Percentiles rank a stretch among this genome's conserved stretches.
These are phyloP conservation scores for Coleophora deauratella DNA, from an alignment of 2,888 invertebrate species.

Conservation along the genomic window DNA sequence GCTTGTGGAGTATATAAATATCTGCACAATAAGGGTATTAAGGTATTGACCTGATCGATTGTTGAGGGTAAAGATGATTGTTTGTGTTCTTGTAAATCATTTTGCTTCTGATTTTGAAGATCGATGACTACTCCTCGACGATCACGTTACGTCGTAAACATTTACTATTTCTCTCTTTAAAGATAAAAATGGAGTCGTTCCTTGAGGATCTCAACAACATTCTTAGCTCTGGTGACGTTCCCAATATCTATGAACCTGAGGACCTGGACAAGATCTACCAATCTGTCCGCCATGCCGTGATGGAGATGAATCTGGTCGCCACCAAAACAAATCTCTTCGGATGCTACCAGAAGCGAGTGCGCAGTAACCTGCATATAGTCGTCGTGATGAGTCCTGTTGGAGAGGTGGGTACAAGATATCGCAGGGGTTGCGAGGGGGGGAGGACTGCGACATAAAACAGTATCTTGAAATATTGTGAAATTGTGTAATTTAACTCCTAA, in stretches of 20 bases:
- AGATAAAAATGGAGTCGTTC: constrained; percentile 91
- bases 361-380: constrained; percentile 87
- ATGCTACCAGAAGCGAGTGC: constrained; percentile 85
- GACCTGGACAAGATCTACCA: constrained; percentile 84
- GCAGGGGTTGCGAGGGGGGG: too few species aligned
- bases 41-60: too few species aligned
- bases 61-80: too few species aligned
- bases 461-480: neutral
- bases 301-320: constrained; percentile 82
- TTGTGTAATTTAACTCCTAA: too few species aligned
- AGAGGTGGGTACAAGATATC: constrained; percentile 56
- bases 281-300: constrained; percentile 81
- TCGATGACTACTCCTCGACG: too few species aligned
- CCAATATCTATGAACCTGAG: constrained; percentile 89
- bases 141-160: too few species aligned
- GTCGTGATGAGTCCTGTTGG: constrained; percentile 87
- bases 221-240: constrained; percentile 91
- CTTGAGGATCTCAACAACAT: constrained; percentile 92
- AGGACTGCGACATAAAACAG: neutral
- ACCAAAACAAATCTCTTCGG: constrained; percentile 90
- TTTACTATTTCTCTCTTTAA: constrained; percentile 6
- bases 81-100: too few species aligned
- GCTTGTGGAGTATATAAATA: too few species aligned
- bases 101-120: too few species aligned
- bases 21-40: too few species aligned